Evolutionary conservation across 2,888 invertebrate genomes (phyloP).

Genomic region (Rhorus exstirpatorius): DNA sequence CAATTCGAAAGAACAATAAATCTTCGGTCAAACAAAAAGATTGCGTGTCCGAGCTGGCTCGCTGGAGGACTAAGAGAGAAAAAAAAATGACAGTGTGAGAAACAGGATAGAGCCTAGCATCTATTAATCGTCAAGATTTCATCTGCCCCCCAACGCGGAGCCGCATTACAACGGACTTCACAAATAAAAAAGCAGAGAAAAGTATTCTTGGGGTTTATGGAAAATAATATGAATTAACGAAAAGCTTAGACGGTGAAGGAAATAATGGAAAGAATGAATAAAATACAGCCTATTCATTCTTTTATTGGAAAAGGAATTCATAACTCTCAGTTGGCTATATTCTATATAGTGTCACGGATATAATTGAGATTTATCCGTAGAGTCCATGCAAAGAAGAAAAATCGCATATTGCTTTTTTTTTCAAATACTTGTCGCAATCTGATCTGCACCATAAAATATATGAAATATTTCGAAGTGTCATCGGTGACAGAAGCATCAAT

Average conservation of each 20-base stretch:
- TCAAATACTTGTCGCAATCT: not conserved
- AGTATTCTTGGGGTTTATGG: not conserved
- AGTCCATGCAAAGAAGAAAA: too few relatives aligned
- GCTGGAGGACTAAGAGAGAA: constrained; percentile 51
- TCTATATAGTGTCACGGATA: too few relatives aligned
- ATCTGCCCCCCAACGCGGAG: constrained; percentile 74
- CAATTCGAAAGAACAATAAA: constrained; percentile 71
- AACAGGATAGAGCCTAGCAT: constrained; percentile 53
- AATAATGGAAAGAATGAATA: too few relatives aligned
- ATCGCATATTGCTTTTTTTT: not conserved
- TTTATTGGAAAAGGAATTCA: too few relatives aligned
- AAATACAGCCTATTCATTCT: too few relatives aligned
- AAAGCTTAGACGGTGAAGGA: too few relatives aligned
- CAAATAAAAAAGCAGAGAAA: constrained; percentile 1
- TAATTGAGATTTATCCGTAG: too few relatives aligned
- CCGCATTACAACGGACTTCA: constrained; percentile 37
- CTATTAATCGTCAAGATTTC: constrained; percentile 78
- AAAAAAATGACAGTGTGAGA: constrained; percentile 61
- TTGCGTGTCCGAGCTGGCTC: constrained; percentile 38
- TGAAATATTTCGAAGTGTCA: constrained; percentile 1
- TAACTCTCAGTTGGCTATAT: too few relatives aligned
- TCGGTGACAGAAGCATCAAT: not conserved
- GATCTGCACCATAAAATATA: not conserved
- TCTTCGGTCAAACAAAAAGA: constrained; percentile 63
- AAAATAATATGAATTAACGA: not conserved